phyloP scores from a whole-genome alignment of 2,888 invertebrate genomes.

The Phaedon cochleariae region DNA sequence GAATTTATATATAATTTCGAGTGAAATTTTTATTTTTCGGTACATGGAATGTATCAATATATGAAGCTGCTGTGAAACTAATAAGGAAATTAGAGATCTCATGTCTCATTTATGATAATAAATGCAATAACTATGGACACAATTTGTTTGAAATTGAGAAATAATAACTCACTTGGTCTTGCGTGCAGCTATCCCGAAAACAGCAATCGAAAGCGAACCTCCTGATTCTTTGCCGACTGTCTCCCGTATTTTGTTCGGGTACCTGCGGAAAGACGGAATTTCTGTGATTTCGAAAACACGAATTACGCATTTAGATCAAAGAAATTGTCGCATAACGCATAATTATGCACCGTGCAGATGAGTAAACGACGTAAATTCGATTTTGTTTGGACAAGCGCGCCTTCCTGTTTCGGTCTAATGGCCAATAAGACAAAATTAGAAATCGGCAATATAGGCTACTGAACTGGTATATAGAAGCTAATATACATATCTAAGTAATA shows the following conservation, averaged over 20 bases:
- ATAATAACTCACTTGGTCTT: slow-evolving; percentile 62
- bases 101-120: too few relatives aligned
- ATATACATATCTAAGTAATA: too few relatives aligned
- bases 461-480: too few relatives aligned
- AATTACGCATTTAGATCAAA: slow-evolving; percentile 40
- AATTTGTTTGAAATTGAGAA: too few relatives aligned
- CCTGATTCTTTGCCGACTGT: slow-evolving; percentile 71
- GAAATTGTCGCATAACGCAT: slow-evolving; percentile 19
- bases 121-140: too few relatives aligned
- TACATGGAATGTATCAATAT: too few relatives aligned
- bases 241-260: slow-evolving; percentile 71
- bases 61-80: too few relatives aligned
- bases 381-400: slow-evolving; percentile 19
- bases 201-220: slow-evolving; percentile 73
- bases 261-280: slow-evolving; percentile 61
- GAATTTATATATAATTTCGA: too few relatives aligned
- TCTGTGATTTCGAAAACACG: neutral
- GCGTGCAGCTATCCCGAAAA: slow-evolving; percentile 67
- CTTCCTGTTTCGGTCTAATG: neutral
- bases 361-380: slow-evolving; percentile 18
- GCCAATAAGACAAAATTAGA: neutral
- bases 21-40: too few relatives aligned
- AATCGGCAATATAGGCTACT: too few relatives aligned
- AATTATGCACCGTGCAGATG: slow-evolving; percentile 20
- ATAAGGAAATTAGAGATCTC: too few relatives aligned